A percentile compares a stretch with the other conserved stretches of the same genome.
These are phyloP conservation scores for Campylorhamphus procurvoides DNA, from an alignment of 2,113 vertebrate species.

Conservation along the genomic window DNA sequence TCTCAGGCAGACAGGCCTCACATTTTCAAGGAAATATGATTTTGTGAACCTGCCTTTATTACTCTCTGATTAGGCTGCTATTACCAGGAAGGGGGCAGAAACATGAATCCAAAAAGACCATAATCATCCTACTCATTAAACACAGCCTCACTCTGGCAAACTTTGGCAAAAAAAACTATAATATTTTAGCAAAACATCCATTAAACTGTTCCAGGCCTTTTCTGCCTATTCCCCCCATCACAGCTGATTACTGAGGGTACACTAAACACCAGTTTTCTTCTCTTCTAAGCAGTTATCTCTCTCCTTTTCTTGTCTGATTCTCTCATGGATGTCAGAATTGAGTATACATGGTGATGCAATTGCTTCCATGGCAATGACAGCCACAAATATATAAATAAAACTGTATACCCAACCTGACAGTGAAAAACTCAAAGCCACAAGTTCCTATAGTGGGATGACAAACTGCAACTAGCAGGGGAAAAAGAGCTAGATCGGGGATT, in stretches of 20 bases:
- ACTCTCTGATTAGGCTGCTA: neutral
- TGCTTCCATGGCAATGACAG: neutral
- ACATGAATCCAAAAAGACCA: neutral
- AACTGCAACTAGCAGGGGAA: neutral
- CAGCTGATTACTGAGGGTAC: neutral
- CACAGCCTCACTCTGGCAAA: neutral
- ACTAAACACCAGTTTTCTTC: neutral
- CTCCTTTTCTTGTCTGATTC: neutral
- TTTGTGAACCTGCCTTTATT: neutral
- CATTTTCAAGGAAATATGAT: neutral
- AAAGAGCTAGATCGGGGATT: neutral
- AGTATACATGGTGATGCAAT: neutral
- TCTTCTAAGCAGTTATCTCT: neutral
- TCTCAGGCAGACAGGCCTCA: neutral
- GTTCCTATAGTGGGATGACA: neutral
- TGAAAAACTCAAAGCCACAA: neutral
- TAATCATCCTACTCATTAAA: neutral
- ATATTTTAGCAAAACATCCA: constrained; percentile 15
- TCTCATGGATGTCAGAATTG: neutral
- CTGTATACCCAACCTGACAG: neutral
- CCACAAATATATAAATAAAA: neutral
- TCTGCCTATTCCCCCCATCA: neutral
- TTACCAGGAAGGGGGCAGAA: neutral
- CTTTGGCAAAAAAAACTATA: neutral
- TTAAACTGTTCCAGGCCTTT: neutral